phyloP scores from a whole-genome alignment of 2,113 vertebrate species.

The Aleadryas rufinucha region DNA sequence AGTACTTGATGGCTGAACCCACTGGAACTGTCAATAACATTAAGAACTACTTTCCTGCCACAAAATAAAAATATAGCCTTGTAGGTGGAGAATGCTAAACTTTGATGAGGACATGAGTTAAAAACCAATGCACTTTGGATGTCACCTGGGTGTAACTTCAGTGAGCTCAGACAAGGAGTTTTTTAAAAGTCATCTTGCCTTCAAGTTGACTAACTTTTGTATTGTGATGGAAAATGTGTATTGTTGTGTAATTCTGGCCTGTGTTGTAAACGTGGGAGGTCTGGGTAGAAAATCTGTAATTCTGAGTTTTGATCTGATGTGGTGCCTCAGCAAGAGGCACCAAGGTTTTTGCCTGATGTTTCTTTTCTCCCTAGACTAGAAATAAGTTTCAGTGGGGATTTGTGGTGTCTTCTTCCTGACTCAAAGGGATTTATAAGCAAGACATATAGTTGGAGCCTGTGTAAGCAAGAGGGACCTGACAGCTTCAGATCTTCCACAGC shows the following conservation, averaged over 20 bases:
- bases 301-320: neutral
- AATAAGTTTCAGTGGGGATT: neutral
- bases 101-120: neutral
- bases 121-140: neutral
- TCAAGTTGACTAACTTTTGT: neutral
- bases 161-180: neutral
- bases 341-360: neutral
- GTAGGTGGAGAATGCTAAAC: neutral
- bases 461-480: neutral
- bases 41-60: slow-evolving; percentile 31
- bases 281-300: neutral
- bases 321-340: neutral
- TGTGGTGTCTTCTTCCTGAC: neutral
- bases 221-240: neutral
- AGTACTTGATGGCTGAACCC: neutral
- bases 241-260: neutral
- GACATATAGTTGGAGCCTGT: neutral
- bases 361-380: neutral
- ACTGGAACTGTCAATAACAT: neutral
- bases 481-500: neutral
- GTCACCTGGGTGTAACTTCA: neutral
- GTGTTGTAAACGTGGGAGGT: neutral
- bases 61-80: neutral
- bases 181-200: neutral
- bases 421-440: neutral